Conservation (phyloP, 2,113 vertebrate species). For the Proteles cristata region DNA sequence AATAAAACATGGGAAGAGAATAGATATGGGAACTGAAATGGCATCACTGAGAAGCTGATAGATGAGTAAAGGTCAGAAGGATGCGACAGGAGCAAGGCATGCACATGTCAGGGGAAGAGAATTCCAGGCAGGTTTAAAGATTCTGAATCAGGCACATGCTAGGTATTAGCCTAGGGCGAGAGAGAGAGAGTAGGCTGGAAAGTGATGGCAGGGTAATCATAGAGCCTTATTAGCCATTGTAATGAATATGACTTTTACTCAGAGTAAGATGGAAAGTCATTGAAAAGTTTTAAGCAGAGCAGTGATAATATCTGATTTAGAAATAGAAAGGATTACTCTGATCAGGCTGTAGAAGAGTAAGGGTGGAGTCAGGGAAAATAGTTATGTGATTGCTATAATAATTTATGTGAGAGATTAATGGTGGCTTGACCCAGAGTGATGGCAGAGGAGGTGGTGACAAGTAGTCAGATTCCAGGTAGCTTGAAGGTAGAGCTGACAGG, state of each 20-base stretch:
- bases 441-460: not conserved
- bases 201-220: not conserved
- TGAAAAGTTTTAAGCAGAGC: not conserved
- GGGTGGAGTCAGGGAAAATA: not conserved
- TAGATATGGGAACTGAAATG: not conserved
- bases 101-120: not conserved
- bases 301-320: not conserved
- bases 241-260: not conserved
- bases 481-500: not conserved
- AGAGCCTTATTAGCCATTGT: not conserved
- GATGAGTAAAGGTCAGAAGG: not conserved
- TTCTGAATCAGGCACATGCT: not conserved
- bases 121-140: not conserved
- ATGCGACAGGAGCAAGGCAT: not conserved
- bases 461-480: not conserved
- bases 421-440: not conserved
- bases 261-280: not conserved
- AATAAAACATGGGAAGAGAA: constrained; percentile 8
- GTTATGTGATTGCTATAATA: not conserved
- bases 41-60: not conserved
- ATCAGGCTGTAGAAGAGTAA: not conserved
- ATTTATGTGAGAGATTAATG: not conserved
- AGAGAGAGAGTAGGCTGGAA: not conserved
- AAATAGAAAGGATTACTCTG: not conserved
- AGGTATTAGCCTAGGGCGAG: not conserved